phyloP scores from a whole-genome alignment of 2,797 vertebrate species.

The Pangasius krempfi region DNA sequence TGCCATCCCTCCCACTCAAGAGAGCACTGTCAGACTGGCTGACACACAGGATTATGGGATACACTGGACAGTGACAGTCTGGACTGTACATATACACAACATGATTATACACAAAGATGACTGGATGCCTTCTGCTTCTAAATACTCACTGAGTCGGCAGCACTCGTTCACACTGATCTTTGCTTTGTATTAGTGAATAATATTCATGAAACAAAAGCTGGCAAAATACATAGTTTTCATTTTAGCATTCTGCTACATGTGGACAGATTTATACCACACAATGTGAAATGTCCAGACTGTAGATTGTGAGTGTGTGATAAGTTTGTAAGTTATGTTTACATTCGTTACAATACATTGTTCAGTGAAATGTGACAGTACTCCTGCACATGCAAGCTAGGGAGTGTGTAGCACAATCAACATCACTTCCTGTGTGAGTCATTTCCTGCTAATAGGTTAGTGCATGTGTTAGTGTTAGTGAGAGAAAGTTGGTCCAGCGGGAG shows the following conservation, averaged over 20 bases:
- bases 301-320: conserved; percentile 7
- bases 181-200: not conserved
- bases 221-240: not conserved
- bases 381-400: not conserved
- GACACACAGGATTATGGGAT: conserved; percentile 11
- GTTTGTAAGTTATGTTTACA: conserved; percentile 11
- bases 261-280: not conserved
- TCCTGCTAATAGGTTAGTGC: conserved; percentile 13
- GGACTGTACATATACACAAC: not conserved
- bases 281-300: not conserved
- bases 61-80: not conserved
- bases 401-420: conserved; percentile 16
- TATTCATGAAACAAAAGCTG: not conserved
- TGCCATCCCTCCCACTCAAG: not conserved
- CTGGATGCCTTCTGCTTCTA: not conserved
- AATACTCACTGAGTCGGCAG: not conserved
- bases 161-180: not conserved
- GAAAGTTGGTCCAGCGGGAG: conserved; percentile 8
- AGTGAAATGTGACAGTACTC: not conserved
- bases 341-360: not conserved
- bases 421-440: conserved; percentile 29
- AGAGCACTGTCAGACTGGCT: not conserved
- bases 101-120: not conserved
- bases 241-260: not conserved
- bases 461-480: conserved; percentile 6